Evolutionary conservation across 2,888 invertebrate genomes (phyloP).

Genomic region (Pristionchus fissidentatus): DNA sequence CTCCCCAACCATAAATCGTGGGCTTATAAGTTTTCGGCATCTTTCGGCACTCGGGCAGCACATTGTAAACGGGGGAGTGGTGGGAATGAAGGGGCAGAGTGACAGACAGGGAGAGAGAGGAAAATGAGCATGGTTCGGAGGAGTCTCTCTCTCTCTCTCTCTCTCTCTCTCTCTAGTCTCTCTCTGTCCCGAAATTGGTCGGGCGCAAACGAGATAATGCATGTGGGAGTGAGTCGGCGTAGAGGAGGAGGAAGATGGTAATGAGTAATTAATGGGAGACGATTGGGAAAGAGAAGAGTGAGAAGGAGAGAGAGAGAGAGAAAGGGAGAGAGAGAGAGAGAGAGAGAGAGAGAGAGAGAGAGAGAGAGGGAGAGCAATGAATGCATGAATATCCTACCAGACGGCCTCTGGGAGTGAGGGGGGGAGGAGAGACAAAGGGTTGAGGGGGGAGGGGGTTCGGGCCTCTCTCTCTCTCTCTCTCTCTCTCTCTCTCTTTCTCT

Average conservation of each 20-base stretch:
- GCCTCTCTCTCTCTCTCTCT: too few species aligned
- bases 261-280: background rate
- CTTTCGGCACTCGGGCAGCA: too few species aligned
- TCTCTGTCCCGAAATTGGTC: background rate
- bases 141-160: too few species aligned
- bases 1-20: too few species aligned
- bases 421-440: background rate
- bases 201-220: background rate
- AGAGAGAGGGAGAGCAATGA: background rate
- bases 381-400: background rate
- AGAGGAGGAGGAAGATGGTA: background rate
- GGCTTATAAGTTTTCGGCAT: too few species aligned
- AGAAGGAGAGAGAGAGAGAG: background rate
- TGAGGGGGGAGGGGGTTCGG: too few species aligned
- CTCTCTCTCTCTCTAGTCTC: too few species aligned
- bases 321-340: background rate
- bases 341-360: background rate
- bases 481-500: too few species aligned
- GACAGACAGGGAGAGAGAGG: constrained; percentile 8
- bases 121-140: too few species aligned
- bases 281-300: background rate
- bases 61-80: background rate
- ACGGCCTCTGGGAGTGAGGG: background rate
- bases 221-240: background rate
- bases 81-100: background rate